These are phyloP conservation scores for Parus major DNA, from an alignment of 2,113 vertebrate genomes.

Conservation along the genomic window DNA sequence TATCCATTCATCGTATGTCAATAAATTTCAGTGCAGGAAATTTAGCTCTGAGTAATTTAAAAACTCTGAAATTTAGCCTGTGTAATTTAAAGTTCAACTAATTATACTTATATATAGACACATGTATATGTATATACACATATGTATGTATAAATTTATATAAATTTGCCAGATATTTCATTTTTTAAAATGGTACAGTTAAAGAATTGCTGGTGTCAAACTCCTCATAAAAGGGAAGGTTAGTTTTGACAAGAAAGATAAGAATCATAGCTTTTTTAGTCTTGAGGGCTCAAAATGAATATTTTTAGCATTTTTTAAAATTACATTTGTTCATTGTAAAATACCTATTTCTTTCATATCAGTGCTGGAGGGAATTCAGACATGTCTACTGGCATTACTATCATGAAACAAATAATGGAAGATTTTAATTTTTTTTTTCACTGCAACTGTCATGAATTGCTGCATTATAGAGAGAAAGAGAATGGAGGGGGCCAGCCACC, in stretches of 20 bases:
- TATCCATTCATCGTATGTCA: not conserved
- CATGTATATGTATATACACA: fast-evolving
- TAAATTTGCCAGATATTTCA: not conserved
- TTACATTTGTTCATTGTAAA: not conserved
- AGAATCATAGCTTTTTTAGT: not conserved
- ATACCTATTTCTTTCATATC: not conserved
- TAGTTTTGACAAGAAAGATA: not conserved
- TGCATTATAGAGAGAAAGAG: not conserved
- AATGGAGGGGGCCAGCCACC: not conserved
- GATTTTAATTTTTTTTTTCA: not conserved
- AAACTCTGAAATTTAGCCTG: not conserved
- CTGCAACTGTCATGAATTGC: not conserved
- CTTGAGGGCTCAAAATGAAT: not conserved
- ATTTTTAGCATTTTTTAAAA: not conserved
- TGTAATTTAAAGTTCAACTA: not conserved
- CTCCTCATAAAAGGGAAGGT: not conserved
- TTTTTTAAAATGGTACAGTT: fast-evolving
- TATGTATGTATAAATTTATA: not conserved
- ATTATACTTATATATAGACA: not conserved
- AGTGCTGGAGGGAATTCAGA: not conserved
- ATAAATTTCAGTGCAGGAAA: not conserved
- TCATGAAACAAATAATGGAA: not conserved
- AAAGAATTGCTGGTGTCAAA: not conserved
- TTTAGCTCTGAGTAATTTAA: not conserved
- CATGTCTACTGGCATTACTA: not conserved